Evolutionary conservation across 2,113 vertebrate genomes (phyloP).

Genomic region (Lepus americanus): DNA sequence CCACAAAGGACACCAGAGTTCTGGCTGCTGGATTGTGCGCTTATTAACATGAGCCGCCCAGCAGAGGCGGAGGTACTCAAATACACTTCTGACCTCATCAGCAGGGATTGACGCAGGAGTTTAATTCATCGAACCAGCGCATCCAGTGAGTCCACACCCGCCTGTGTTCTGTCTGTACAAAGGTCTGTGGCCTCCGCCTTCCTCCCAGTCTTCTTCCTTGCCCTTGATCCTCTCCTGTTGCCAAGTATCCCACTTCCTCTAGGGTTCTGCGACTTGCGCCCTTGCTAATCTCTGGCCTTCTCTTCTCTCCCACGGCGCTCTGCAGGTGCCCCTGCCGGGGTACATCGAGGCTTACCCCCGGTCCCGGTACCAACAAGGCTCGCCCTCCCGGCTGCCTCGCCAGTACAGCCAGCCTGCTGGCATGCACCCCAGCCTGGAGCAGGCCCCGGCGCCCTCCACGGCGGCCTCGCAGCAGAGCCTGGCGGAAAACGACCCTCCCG

Average conservation of each 20-base stretch:
- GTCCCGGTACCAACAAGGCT: constrained; percentile 94
- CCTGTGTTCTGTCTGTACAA: not conserved
- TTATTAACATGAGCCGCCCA: not conserved
- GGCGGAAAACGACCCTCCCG: constrained; percentile 90
- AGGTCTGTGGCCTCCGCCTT: not conserved
- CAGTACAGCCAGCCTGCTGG: constrained; percentile 92
- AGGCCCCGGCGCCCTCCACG: constrained; percentile 86
- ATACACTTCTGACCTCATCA: not conserved
- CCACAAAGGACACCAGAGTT: not conserved
- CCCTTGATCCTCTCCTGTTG: not conserved
- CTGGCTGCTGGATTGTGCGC: not conserved
- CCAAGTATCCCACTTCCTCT: not conserved
- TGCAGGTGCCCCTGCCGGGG: constrained; percentile 95
- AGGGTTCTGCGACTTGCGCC: not conserved
- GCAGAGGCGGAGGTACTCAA: not conserved
- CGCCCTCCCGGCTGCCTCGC: constrained; percentile 91
- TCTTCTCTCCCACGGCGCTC: constrained; percentile 38
- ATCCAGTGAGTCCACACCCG: not conserved
- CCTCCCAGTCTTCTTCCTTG: not conserved
- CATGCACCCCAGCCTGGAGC: constrained; percentile 90
- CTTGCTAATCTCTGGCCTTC: not conserved
- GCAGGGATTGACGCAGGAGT: not conserved
- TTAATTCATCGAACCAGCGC: not conserved
- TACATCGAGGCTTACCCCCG: constrained; percentile 98
- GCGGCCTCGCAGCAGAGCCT: constrained; percentile 94